phyloP scores from a whole-genome alignment of 1,140 invertebrate species.

The Lutraria rhynchaena region DNA sequence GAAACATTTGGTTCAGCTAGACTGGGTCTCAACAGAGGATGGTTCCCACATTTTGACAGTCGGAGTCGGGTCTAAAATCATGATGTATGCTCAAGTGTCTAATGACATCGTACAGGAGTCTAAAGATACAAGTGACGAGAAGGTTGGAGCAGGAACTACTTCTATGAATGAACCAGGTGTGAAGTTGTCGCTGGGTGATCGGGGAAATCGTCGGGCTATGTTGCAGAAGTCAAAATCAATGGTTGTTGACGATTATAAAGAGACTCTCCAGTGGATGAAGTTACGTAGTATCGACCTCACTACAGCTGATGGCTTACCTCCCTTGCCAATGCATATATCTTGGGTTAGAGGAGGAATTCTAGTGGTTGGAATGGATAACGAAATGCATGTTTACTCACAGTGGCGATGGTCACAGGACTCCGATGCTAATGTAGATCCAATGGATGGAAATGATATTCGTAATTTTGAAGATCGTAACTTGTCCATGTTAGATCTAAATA shows the following conservation, averaged over 20 bases:
- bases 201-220: constrained; percentile 64
- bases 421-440: constrained; percentile 31
- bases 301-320: constrained; percentile 97
- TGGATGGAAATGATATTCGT: constrained; percentile 43
- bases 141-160: constrained; percentile 1
- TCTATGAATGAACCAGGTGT: constrained; percentile 31
- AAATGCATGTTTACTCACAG: constrained; percentile 99
- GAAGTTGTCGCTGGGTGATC: constrained; percentile 40
- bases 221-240: constrained; percentile 80
- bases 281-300: constrained; percentile 94
- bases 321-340: constrained; percentile 98
- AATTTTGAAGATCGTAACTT: constrained; percentile 44
- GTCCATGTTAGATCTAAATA: constrained; percentile 40
- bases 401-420: constrained; percentile 85
- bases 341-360: constrained; percentile 99
- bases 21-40: constrained; percentile 99
- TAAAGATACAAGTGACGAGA: constrained; percentile 53
- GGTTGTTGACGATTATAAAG: constrained; percentile 73
- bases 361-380: constrained; percentile 99
- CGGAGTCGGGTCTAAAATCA: constrained; percentile 94
- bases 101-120: constrained; percentile 80
- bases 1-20: constrained; percentile 91
- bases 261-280: constrained; percentile 93
- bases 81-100: constrained; percentile 83
- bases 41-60: constrained; percentile 99